Evolutionary conservation across 2,888 invertebrate species (phyloP), one percentile per base, ranked within the genome.

Genomic region (Scaptomyza reducta): DNA sequence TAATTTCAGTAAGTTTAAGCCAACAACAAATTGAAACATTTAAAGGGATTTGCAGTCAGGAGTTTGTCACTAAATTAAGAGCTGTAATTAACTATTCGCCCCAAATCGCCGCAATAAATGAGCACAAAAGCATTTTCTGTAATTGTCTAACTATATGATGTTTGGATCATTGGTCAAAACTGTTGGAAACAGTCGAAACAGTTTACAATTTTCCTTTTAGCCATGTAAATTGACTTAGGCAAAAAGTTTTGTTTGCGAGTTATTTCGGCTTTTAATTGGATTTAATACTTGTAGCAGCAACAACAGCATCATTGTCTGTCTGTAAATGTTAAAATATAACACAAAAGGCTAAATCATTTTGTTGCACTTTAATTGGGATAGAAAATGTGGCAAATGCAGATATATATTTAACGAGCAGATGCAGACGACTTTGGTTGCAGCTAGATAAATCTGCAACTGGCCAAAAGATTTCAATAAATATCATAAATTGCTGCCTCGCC

Each of bases 281-380:
- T 72, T 72, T 59, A 45, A 31, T 29, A 69, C n/a, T 54, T 38
- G 42, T 54, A 2, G 10, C 42, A 42, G 18, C 42, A 18, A 6
- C 38, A 14, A 14, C 38, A 38, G 38, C 40, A 40, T 4, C 16
- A 40, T 25, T 40, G 10, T 35, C 7, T 41, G 54, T 22, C 42
- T 60, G 54, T 3, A 16, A 47, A 62, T 66, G 61, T 44, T 35
- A 41, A 57, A 51, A 25, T 33, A 29, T 35, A 56, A 51, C 56
- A 60, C 63, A 56, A 65, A 64, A 62, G 51, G 46, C 74, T 77
- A 59, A 61, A 64, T 70, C 70, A 62, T 68, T 16, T 80, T 65
- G 74, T 70, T 74, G 72, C 61, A 54, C 66, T 80, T 84, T 84
- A 84, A 84, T 84, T 84, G 85, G 82, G 76, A 78, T 79, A 71